Evolutionary conservation across 2,797 vertebrate species (phyloP).

Genomic region (Eidolon dupreanum): DNA sequence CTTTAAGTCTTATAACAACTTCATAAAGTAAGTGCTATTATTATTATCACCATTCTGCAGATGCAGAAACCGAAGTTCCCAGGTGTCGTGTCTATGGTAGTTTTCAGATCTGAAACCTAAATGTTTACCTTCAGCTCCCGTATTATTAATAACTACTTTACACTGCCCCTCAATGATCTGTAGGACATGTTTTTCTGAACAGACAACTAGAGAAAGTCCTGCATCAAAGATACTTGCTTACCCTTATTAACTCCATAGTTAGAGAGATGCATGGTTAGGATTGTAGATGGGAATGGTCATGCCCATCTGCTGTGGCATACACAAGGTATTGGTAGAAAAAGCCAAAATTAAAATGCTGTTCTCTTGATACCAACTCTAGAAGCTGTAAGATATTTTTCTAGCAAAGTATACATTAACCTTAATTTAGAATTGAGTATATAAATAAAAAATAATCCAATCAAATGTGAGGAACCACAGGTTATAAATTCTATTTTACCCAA

Average conservation of each 20-base stretch:
- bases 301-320: neutral
- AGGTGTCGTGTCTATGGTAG: neutral
- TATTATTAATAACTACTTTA: neutral
- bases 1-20: neutral
- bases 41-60: neutral
- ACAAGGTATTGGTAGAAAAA: neutral
- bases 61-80: neutral
- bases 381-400: neutral
- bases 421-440: neutral
- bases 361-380: neutral
- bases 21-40: neutral
- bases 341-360: neutral
- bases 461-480: neutral
- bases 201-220: neutral
- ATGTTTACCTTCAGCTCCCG: neutral
- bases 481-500: neutral
- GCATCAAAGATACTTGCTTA: constrained; percentile 12
- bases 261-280: neutral
- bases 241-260: neutral
- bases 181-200: neutral
- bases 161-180: neutral
- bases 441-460: neutral
- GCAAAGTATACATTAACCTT: neutral
- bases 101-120: neutral
- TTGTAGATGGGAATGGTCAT: neutral